Percentiles rank a stretch among this genome's conserved stretches.
Conservation (phyloP, 2,888 invertebrate genomes). For the Drosophila robusta region DNA sequence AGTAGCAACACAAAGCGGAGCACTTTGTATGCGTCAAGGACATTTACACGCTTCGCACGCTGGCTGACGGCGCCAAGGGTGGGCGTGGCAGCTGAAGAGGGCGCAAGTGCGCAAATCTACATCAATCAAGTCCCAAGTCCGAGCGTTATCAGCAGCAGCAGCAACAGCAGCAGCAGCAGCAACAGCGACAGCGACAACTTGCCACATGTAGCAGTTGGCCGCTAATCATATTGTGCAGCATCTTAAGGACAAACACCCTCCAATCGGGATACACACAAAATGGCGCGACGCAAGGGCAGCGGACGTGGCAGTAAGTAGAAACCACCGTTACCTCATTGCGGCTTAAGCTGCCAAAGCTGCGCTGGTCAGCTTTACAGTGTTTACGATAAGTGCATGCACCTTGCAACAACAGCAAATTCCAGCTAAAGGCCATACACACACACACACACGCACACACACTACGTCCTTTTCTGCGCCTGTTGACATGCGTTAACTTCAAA, state of each 20-base stretch:
- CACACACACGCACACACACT: conserved; percentile 12
- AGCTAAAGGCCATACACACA: conserved; percentile 5
- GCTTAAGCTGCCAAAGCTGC: not conserved
- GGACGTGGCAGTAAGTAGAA: conserved; percentile 81
- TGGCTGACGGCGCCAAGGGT: conserved; percentile 1
- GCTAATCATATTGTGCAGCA: conserved; percentile 23
- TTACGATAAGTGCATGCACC: conserved; percentile 10
- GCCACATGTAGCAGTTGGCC: conserved; percentile 29
- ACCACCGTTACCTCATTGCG: not conserved
- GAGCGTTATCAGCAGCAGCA: not conserved
- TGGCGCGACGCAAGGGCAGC: conserved; percentile 82
- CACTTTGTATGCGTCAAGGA: conserved; percentile 32
- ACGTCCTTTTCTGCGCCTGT: conserved; percentile 31
- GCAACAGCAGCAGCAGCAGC: conserved; percentile 1
- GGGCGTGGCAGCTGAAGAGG: conserved; percentile 39
- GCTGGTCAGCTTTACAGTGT: not conserved
- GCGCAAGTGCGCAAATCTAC: conserved; percentile 38
- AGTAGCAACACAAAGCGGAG: not conserved
- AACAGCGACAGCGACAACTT: conserved; percentile 1
- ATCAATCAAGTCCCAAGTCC: conserved; percentile 56
- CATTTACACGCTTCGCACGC: conserved; percentile 8
- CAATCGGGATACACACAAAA: conserved; percentile 22
- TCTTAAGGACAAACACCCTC: conserved; percentile 12
- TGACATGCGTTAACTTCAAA: conserved; percentile 38
- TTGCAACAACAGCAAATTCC: conserved; percentile 17